Evolutionary conservation across 2,797 vertebrate species (phyloP).

Genomic region (Premnoplex brunnescens): DNA sequence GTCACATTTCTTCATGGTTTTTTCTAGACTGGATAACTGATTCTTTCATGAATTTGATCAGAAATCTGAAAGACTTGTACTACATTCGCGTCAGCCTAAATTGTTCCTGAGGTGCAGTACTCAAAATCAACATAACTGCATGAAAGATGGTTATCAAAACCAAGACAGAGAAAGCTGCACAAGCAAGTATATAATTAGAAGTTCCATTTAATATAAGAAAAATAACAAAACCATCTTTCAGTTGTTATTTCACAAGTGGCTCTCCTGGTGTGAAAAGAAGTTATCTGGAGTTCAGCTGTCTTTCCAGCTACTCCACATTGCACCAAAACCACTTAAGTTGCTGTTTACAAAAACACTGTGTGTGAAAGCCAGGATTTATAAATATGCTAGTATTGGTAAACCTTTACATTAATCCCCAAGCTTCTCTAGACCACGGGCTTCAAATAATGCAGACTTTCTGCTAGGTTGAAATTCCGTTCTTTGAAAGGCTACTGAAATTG

Average conservation of each 20-base stretch:
- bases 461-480: not conserved
- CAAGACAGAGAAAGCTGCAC: not conserved
- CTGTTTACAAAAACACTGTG: not conserved
- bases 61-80: not conserved
- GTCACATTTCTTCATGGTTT: not conserved
- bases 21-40: not conserved
- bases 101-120: not conserved
- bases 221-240: not conserved
- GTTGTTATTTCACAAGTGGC: not conserved
- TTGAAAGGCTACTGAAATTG: not conserved
- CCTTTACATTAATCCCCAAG: not conserved
- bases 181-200: not conserved
- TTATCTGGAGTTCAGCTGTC: not conserved
- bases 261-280: not conserved
- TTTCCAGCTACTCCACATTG: not conserved
- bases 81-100: not conserved
- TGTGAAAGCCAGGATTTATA: not conserved
- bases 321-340: not conserved
- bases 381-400: not conserved
- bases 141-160: not conserved
- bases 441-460: not conserved
- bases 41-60: not conserved
- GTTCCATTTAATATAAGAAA: not conserved
- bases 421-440: not conserved
- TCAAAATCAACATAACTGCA: not conserved